Evolutionary conservation across 1,140 invertebrate genomes (phyloP).

Genomic region (Brachionus angularis): DNA sequence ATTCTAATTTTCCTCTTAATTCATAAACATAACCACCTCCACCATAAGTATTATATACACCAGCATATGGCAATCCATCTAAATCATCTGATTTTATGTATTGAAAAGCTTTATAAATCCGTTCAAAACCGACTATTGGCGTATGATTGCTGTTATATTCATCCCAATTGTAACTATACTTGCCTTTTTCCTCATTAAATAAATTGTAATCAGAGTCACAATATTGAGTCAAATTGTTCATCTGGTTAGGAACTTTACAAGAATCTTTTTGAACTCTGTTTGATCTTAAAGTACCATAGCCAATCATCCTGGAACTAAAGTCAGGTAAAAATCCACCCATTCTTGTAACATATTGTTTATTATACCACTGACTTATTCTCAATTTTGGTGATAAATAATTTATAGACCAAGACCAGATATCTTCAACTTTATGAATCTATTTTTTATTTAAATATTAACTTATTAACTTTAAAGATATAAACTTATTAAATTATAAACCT

Average conservation of each 20-base stretch:
- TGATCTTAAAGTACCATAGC: conserved; percentile 60
- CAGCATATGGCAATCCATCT: conserved; percentile 59
- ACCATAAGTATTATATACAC: conserved; percentile 58
- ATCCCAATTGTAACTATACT: conserved; percentile 1
- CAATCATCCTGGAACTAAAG: conserved; percentile 61
- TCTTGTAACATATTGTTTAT: neutral
- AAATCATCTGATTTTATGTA: conserved; percentile 46
- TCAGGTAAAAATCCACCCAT: conserved; percentile 60
- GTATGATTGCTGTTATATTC: neutral
- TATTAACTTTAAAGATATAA: neutral
- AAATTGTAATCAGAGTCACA: conserved; percentile 2
- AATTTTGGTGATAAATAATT: conserved; percentile 16
- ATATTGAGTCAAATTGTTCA: neutral
- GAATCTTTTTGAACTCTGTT: conserved; percentile 49
- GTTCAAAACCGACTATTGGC: neutral
- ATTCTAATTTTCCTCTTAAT: conserved; percentile 55
- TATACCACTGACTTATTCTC: conserved; percentile 32
- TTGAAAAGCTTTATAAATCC: conserved; percentile 12
- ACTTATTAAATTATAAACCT: neutral
- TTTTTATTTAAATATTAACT: too few species aligned
- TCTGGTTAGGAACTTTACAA: neutral
- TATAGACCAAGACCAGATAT: conserved; percentile 17
- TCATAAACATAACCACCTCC: conserved; percentile 63
- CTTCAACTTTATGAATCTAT: conserved; percentile 15
- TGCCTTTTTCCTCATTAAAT: conserved; percentile 41